Evolutionary conservation across 2,888 invertebrate genomes (phyloP), one percentile per base, ranked within the genome.

Genomic region (Frankliniella fusca): DNA sequence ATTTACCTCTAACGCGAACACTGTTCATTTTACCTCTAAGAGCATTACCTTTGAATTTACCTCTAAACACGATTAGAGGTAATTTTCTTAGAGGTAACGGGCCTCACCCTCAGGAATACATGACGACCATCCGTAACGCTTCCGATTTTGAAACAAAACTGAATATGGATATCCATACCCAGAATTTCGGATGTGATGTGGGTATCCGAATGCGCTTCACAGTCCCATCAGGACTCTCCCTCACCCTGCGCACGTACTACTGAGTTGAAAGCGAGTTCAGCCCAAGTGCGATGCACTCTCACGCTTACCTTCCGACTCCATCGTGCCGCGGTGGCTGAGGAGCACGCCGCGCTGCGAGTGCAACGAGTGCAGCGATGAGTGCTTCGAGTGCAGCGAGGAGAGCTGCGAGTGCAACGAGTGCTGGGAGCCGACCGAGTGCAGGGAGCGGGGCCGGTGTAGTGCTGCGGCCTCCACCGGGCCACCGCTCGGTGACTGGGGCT

Each of bases 401-500:
- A 27, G 70, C 70, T 76, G 70, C 70, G 70, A 76, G 54, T 54
- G 70, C 70, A n/a, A 23, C 70, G 70, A 70, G 70, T 70, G 70
- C 23, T n/a, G 70, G 23, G 70, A 70, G n/a, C 11, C n/a, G 9
- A 70, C n/a, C 0, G 70, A 70, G 70, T 20, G 11, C 23, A n/a
- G 70, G n/a, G 70, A 76, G 70, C 70, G 70, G 23, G 27, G 70
- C 3, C 70, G 70, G 23, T 27, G 70, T 10, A 76, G 70, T 2
- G 70, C 70, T n/a, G 61, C 15, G 20, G 61, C 61, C 15, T 3
- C 18, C 70, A 65, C 10, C 65, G 70, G 23, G n/a, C 0, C 70
- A 27, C 70, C 27, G 27, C 70, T 27, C 27, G 70, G 23, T 12
- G 70, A 38, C 61, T 61, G 61, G 27, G 23, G 70, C 38, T 76